phyloP scores from a whole-genome alignment of 2,113 vertebrate species.

The Tetraodon nigroviridis region DNA sequence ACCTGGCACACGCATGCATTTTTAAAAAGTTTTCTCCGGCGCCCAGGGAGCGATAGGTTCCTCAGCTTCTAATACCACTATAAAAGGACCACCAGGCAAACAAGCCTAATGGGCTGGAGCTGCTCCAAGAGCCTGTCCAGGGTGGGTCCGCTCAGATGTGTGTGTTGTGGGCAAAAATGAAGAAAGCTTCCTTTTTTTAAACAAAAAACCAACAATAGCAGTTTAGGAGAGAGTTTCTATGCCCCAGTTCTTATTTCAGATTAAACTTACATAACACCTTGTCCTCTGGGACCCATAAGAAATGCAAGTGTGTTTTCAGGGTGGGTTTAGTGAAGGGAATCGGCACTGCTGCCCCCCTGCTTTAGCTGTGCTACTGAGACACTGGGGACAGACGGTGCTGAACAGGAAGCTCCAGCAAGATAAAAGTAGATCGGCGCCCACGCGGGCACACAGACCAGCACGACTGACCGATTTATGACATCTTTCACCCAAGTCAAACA shows the following conservation, averaged over 20 bases:
- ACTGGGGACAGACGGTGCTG: slow-evolving; percentile 30
- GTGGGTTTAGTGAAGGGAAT: slow-evolving; percentile 46
- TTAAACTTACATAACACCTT: slow-evolving; percentile 34
- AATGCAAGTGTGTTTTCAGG: slow-evolving; percentile 41
- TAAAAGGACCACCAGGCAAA: not conserved
- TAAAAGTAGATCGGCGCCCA: not conserved
- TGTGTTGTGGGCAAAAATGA: not conserved
- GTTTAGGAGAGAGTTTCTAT: slow-evolving; percentile 24
- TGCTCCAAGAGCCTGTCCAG: slow-evolving; percentile 1
- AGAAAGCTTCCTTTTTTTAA: not conserved
- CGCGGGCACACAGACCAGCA: not conserved
- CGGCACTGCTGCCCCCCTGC: slow-evolving; percentile 27
- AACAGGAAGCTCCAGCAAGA: slow-evolving; percentile 24
- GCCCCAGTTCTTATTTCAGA: slow-evolving; percentile 39
- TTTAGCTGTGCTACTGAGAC: slow-evolving; percentile 22
- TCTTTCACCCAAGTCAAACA: not conserved
- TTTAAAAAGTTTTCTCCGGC: slow-evolving; percentile 45
- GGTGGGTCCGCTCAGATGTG: slow-evolving; percentile 3
- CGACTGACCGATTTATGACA: not conserved
- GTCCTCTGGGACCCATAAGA: slow-evolving; percentile 47
- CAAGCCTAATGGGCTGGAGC: slow-evolving; percentile 2
- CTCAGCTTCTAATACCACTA: slow-evolving; percentile 20
- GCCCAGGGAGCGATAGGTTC: slow-evolving; percentile 22
- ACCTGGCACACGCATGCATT: slow-evolving; percentile 64
- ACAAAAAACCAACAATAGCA: slow-evolving; percentile 8